phyloP scores from a whole-genome alignment of 2,888 invertebrate genomes.

The Germaria angustata region DNA sequence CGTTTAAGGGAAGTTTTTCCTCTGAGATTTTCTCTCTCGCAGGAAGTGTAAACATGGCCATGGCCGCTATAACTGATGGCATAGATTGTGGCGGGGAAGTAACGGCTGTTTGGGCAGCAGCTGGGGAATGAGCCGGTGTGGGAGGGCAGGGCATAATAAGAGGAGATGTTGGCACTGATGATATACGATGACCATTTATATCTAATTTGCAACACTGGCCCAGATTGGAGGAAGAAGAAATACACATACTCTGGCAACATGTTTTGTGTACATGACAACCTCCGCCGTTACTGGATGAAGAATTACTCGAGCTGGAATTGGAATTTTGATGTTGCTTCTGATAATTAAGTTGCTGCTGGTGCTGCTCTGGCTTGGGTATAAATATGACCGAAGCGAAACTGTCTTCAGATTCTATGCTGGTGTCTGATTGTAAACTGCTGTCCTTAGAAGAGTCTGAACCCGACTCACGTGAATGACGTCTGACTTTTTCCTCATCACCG shows the following conservation, averaged over 20 bases:
- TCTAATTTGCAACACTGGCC: slow-evolving; percentile 67
- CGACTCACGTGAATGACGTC: slow-evolving; percentile 91
- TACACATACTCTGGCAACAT: slow-evolving; percentile 63
- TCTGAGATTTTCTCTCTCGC: slow-evolving; percentile 49
- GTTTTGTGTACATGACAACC: slow-evolving; percentile 57
- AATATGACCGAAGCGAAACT: slow-evolving; percentile 96
- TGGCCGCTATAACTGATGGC: slow-evolving; percentile 77
- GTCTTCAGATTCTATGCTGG: slow-evolving; percentile 95
- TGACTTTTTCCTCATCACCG: slow-evolving; percentile 80
- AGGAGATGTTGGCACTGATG: slow-evolving; percentile 89
- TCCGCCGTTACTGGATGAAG: slow-evolving; percentile 77
- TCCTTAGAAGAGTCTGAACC: slow-evolving; percentile 94
- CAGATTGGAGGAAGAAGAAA: slow-evolving; percentile 24
- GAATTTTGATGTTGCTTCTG: slow-evolving; percentile 77
- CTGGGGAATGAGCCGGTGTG: slow-evolving; percentile 80
- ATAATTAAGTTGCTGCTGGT: slow-evolving; percentile 77
- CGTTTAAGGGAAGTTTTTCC: slow-evolving; percentile 36
- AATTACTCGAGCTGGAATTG: slow-evolving; percentile 78
- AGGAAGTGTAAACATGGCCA: slow-evolving; percentile 78
- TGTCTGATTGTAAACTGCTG: slow-evolving; percentile 94
- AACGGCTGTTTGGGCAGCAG: slow-evolving; percentile 75
- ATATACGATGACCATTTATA: slow-evolving; percentile 72
- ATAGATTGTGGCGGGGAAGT: slow-evolving; percentile 78
- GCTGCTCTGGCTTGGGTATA: slow-evolving; percentile 88
- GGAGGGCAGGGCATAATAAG: slow-evolving; percentile 80